These are phyloP conservation scores for Stramonita haemastoma DNA, from an alignment of 2,888 invertebrate genomes.

Conservation along the genomic window DNA sequence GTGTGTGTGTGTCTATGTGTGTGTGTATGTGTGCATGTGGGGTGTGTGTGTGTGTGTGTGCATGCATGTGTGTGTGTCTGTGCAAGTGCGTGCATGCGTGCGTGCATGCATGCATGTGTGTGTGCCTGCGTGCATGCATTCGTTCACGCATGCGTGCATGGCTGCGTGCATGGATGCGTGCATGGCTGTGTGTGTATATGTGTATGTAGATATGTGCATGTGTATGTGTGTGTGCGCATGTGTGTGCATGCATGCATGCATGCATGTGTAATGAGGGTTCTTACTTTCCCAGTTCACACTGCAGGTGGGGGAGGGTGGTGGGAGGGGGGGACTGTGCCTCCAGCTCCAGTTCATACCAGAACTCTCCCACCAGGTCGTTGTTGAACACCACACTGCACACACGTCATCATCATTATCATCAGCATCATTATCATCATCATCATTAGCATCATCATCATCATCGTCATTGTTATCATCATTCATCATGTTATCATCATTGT, in stretches of 20 bases:
- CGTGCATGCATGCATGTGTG: too few relatives aligned
- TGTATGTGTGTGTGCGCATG: background rate
- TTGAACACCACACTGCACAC: constrained; percentile 72
- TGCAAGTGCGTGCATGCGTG: too few relatives aligned
- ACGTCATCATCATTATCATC: background rate
- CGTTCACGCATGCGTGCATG: too few relatives aligned
- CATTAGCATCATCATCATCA: background rate
- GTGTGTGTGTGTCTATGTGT: background rate
- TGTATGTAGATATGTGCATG: too few relatives aligned
- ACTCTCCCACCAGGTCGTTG: constrained; percentile 76
- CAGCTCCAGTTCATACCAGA: constrained; percentile 76
- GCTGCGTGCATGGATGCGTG: too few relatives aligned
- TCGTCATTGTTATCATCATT: background rate
- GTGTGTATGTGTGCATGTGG: background rate
- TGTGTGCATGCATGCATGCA: background rate
- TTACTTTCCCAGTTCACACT: constrained; percentile 77
- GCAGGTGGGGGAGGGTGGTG: constrained; percentile 72
- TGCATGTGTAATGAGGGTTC: background rate
- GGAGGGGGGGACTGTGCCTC: constrained; percentile 70
- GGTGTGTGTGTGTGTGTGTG: background rate
- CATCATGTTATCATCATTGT: constrained; percentile 27
- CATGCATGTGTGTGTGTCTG: background rate
- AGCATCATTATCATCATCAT: background rate
- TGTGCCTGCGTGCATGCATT: too few relatives aligned
- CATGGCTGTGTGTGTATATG: too few relatives aligned